These are phyloP conservation scores for Halichoeres trimaculatus DNA, from an alignment of 2,113 vertebrate genomes.

Conservation along the genomic window DNA sequence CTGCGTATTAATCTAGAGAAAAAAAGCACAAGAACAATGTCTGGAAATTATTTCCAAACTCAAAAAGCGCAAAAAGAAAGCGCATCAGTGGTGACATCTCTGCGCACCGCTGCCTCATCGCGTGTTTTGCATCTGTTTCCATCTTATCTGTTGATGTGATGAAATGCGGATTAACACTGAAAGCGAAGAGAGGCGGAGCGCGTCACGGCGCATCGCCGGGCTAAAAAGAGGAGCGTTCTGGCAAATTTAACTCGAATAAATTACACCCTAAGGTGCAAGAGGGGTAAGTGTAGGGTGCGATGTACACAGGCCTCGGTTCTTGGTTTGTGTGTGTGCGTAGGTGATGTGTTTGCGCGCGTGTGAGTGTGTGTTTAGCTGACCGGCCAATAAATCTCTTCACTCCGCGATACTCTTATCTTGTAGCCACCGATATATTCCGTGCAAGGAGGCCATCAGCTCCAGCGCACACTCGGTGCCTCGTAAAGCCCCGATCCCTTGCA, in stretches of 20 bases:
- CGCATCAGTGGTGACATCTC: slow-evolving; percentile 62
- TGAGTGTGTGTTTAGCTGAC: slow-evolving; percentile 79
- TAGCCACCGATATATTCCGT: slow-evolving; percentile 93
- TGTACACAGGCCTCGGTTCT: slow-evolving; percentile 1
- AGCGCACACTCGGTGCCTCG: slow-evolving; percentile 91
- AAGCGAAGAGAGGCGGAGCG: slow-evolving; percentile 90
- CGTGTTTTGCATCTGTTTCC: slow-evolving; percentile 85
- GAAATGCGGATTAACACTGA: slow-evolving; percentile 94
- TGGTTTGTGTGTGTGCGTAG: neutral
- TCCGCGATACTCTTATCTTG: slow-evolving; percentile 95
- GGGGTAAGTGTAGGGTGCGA: slow-evolving; percentile 59
- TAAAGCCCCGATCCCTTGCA: slow-evolving; percentile 99
- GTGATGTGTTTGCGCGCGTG: neutral
- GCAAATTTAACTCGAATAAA: slow-evolving; percentile 96
- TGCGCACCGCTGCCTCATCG: slow-evolving; percentile 78
- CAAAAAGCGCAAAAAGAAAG: slow-evolving; percentile 10
- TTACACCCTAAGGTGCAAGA: slow-evolving; percentile 84
- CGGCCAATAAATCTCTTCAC: slow-evolving; percentile 98
- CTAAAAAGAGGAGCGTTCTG: slow-evolving; percentile 93
- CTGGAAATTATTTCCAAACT: slow-evolving; percentile 51
- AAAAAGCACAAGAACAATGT: slow-evolving; percentile 56
- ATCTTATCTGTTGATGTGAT: slow-evolving; percentile 93
- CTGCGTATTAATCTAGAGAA: slow-evolving; percentile 55
- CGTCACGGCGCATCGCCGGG: slow-evolving; percentile 91
- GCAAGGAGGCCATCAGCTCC: slow-evolving; percentile 91